phyloP scores from a whole-genome alignment of 2,888 invertebrate genomes.

The Nomada fucata region DNA sequence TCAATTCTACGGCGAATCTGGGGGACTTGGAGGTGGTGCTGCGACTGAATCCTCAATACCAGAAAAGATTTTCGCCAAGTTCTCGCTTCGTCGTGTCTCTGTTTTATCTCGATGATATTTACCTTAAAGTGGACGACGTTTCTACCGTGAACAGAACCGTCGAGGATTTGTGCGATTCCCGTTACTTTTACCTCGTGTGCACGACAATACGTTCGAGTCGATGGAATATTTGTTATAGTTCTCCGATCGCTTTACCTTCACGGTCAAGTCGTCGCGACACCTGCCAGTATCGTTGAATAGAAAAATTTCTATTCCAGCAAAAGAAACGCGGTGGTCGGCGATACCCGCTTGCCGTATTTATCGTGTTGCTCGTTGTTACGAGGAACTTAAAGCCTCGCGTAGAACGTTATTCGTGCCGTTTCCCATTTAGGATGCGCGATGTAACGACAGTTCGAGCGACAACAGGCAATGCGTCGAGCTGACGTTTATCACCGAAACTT shows the following conservation, averaged over 20 bases:
- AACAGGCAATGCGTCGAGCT: conserved; percentile 1
- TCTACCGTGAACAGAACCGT: conserved; percentile 10
- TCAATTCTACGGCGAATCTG: conserved; percentile 50
- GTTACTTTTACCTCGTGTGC: no score
- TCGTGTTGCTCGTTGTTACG: background rate
- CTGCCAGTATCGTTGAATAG: no score
- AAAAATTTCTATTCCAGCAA: background rate
- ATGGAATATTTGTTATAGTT: no score
- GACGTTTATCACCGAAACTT: conserved; percentile 47
- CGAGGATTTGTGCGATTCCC: background rate
- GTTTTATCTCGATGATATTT: conserved; percentile 53
- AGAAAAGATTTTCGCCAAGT: conserved; percentile 37
- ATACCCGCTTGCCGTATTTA: background rate
- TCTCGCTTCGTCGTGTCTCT: conserved; percentile 16
- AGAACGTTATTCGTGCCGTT: background rate
- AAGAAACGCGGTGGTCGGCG: no score
- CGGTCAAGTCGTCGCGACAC: no score
- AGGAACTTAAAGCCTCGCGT: no score
- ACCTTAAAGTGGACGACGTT: conserved; percentile 20
- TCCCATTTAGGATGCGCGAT: background rate
- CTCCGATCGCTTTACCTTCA: no score
- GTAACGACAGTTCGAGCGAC: background rate
- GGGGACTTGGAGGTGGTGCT: conserved; percentile 48
- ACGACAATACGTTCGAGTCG: no score
- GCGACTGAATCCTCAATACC: conserved; percentile 22